Conservation (phyloP, 2,888 invertebrate species). For the Chrysomela aeneicollis region DNA sequence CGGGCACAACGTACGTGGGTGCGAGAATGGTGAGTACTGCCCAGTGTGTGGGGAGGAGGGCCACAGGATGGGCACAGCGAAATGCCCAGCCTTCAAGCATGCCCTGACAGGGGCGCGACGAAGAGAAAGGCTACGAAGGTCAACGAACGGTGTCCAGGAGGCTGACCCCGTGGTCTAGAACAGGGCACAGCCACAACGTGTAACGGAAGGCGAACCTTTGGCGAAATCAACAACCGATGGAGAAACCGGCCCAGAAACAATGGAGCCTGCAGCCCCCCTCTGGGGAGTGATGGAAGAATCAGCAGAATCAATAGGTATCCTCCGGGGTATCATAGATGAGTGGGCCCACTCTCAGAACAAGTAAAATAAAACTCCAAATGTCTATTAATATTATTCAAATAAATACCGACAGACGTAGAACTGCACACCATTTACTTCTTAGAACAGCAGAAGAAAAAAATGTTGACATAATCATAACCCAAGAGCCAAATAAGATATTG, state of each 20-base stretch:
- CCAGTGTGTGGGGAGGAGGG: slow-evolving; percentile 6
- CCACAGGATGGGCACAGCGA: slow-evolving; percentile 2
- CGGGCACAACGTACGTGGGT: background rate
- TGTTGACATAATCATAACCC: no score
- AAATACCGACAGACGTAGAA: background rate
- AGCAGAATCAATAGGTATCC: no score
- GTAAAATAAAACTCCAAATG: no score
- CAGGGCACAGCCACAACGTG: no score
- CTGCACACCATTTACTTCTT: slow-evolving; percentile 5
- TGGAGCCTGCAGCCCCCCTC: no score
- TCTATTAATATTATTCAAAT: background rate
- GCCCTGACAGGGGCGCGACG: background rate
- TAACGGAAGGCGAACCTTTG: no score
- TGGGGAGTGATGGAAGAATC: no score
- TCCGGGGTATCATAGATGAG: background rate
- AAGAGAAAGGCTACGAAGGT: background rate
- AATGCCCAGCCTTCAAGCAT: background rate
- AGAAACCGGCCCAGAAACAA: no score
- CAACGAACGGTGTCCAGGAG: background rate
- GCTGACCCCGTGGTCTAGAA: no score
- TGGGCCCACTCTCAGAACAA: no score
- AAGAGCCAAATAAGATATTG: slow-evolving; percentile 5
- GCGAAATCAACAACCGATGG: no score
- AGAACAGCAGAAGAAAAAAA: background rate
- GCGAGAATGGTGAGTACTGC: slow-evolving; percentile 4